Base-by-base conservation (phyloP, 2,113 vertebrate genomes). In the Irena cyanogastra region DNA sequence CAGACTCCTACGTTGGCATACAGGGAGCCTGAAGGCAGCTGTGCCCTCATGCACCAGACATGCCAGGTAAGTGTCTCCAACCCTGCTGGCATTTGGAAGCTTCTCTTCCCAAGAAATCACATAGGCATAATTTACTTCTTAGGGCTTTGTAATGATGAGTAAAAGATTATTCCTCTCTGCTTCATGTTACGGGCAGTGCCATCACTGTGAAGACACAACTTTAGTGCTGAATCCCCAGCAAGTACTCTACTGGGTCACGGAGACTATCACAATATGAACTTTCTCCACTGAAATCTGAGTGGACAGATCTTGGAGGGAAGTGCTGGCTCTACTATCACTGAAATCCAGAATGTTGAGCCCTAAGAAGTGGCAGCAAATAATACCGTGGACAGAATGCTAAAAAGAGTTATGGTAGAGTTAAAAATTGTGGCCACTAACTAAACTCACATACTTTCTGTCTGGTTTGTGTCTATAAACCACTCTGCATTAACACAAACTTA, bases 211-310 rank as follows among this genome's bases (percentile, higher is more conserved):
- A 79, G 59, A 37, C 39, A 72, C 7, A 5, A 3, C 31, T 70
- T 63, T 1, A 52, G n/a, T 1, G 6, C 26, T 0, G 0, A 56
- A 41, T 33, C 33, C 13, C 23, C 33, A 60, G 65, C 16, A 71
- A 53, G 16, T 80, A 16, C n/a, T 33, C 31, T 41, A 33, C 3
- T 14, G 39, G 8, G n/a, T 28, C 37, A 41, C 37, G 31, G 26
- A 60, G 44, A 35, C n/a, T 15, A 41, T 7, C 20, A n/a, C 0
- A 3, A 28, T 9, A 50, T 9, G 41, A 23, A 28, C 15, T 3
- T 22, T 24, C 28, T 50, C 16, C 44, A 37, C 22, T 2, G 1
- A 70, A 72, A 44, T 37, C 39, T 0, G 0, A 59, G 39, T 16
- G 39, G 11, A n/a, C 16, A 37, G 26, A 45, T 41, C 11, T 33